Evolutionary conservation across 2,113 vertebrate genomes (phyloP), one percentile per base, ranked within the genome.

Genomic region (Sebastes schlegelii): DNA sequence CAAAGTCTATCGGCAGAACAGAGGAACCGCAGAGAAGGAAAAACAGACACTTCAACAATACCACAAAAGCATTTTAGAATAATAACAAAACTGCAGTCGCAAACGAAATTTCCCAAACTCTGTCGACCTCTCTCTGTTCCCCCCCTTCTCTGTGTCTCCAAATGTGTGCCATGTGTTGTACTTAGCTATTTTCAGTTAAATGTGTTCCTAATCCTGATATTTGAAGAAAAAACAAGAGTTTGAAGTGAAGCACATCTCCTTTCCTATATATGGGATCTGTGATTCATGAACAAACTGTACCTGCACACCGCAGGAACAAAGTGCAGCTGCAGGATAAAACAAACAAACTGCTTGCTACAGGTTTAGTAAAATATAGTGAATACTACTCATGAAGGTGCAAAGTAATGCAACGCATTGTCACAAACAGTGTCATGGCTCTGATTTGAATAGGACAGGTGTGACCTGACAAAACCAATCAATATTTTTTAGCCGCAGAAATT

Each of bases 1-100:
- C 81, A 91, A 79, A 80, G 63, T 75, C 49, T 65, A 17, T 21
- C 55, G 78, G 71, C 34, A 51, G 66, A 54, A n/a, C 60, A 74
- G 21, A 71, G 67, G 17, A 60, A 23, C 19, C 4, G 34, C 45
- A 69, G 23, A n/a, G 62, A 84, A 54, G 16, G 34, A n/a, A 34
- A 75, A 65, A 77, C 55, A 85, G 64, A 17, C 6, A 57, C 16
- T 67, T 55, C 7, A 77, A 77, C 79, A 82, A 67, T 51, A 51
- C 55, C 23, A 60, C 21, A 73, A 49, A 73, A 85, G 67, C 42
- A 8, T 85, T 34, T 84, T 80, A 11, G 13, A 72, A 80, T 43
- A 63, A 83, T 77, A 68, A 60, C 43, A 70, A 61, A 82, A 83
- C 10, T 60, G 26, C 57, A 40, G 58, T 0, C 6, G 58, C 45